These are phyloP conservation scores for Enteromius treurensis DNA, from an alignment of 2,797 vertebrate genomes.

Conservation along the genomic window DNA sequence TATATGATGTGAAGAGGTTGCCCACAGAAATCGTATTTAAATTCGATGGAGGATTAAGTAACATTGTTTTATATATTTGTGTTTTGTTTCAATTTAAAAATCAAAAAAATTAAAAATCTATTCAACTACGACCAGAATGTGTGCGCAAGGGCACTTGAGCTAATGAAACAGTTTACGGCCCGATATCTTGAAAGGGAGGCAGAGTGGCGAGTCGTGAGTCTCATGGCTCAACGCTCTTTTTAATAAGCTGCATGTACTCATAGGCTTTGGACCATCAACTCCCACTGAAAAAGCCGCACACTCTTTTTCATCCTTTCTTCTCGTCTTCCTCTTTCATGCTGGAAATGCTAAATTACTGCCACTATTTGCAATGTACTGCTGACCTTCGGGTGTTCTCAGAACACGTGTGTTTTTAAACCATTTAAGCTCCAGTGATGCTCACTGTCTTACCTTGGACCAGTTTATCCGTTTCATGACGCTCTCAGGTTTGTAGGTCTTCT, in stretches of 20 bases:
- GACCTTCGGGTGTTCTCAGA: not conserved
- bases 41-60: constrained; percentile 61
- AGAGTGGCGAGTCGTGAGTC: constrained; percentile 51
- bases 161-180: constrained; percentile 65
- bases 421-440: not conserved
- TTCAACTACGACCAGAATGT: constrained; percentile 63
- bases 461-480: constrained; percentile 93
- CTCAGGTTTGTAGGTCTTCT: constrained; percentile 90
- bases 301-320: constrained; percentile 25
- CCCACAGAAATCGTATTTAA: constrained; percentile 67
- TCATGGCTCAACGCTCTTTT: constrained; percentile 58
- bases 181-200: constrained; percentile 62
- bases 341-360: constrained; percentile 1
- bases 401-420: not conserved
- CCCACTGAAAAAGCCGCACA: constrained; percentile 20
- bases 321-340: constrained; percentile 1
- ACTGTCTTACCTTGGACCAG: constrained; percentile 90
- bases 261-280: constrained; percentile 58
- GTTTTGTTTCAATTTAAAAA: not conserved
- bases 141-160: constrained; percentile 67
- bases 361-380: constrained; percentile 25
- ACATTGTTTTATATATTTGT: constrained; percentile 50
- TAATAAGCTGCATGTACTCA: constrained; percentile 58
- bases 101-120: not conserved
- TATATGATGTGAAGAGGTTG: constrained; percentile 47